These are phyloP conservation scores for Mormyrus hasselquistii DNA, from an alignment of 2,797 vertebrate species.

Conservation along the genomic window DNA sequence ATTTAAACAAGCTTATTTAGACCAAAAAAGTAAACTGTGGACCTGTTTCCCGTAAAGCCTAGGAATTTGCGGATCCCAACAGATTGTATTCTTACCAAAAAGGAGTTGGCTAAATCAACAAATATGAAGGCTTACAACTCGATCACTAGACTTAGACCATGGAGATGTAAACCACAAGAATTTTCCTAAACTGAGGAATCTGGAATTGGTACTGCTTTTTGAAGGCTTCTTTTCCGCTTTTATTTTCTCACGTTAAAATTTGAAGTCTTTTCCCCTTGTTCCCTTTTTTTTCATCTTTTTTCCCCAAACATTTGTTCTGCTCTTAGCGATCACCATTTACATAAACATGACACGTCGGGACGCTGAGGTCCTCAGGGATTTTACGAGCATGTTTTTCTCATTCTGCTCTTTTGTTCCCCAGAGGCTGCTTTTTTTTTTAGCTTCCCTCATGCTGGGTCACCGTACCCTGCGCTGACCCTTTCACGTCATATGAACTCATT, in stretches of 20 bases:
- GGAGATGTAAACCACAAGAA: not conserved
- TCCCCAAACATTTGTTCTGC: not conserved
- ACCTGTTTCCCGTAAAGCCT: not conserved
- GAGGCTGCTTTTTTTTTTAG: not conserved
- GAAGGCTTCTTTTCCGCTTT: not conserved
- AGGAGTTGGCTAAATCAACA: not conserved
- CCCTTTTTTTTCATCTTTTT: not conserved
- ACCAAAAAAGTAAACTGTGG: constrained; percentile 1
- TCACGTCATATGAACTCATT: not conserved
- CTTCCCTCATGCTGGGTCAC: not conserved
- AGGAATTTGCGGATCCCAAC: not conserved
- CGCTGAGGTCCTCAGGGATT: not conserved
- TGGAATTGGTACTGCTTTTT: not conserved
- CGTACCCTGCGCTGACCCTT: not conserved
- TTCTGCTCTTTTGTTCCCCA: not conserved
- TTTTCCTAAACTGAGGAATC: constrained; percentile 10
- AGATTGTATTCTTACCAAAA: not conserved
- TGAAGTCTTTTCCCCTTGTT: not conserved
- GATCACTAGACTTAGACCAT: not conserved
- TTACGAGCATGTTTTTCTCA: not conserved
- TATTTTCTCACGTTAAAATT: not conserved
- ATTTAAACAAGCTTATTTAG: constrained; percentile 5
- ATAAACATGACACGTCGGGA: not conserved
- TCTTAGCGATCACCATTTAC: not conserved
- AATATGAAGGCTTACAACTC: constrained; percentile 5